Conservation (phyloP, 2,888 invertebrate species). For the Dicycla oo region DNA sequence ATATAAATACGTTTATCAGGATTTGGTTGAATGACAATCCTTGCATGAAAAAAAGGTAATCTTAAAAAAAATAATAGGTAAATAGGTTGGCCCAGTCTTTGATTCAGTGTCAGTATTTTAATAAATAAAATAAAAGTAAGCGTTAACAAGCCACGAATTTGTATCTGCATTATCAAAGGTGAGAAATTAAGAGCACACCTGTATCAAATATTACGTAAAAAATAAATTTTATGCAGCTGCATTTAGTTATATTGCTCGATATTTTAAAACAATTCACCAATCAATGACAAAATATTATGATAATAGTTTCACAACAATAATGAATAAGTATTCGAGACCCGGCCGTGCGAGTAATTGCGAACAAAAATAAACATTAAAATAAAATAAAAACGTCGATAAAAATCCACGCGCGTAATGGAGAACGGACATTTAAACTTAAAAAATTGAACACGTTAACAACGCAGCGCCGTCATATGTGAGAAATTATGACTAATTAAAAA, state of each 20-base stretch:
- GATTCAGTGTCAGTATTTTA: neutral
- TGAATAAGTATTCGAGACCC: conserved; percentile 48
- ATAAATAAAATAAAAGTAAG: neutral
- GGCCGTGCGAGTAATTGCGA: conserved; percentile 9
- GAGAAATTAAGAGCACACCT: conserved; percentile 45
- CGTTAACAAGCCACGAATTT: neutral
- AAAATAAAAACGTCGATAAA: conserved; percentile 47
- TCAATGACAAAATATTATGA: conserved; percentile 32
- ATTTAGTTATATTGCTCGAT: conserved; percentile 31
- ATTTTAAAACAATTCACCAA: conserved; percentile 42
- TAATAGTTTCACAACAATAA: conserved; percentile 39
- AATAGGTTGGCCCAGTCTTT: neutral
- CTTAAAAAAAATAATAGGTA: neutral
- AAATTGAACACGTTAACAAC: conserved; percentile 53
- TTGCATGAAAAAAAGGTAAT: neutral
- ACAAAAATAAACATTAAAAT: conserved; percentile 18
- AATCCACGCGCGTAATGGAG: conserved; percentile 53
- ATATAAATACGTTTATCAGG: neutral
- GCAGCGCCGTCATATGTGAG: conserved; percentile 30
- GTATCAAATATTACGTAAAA: conserved; percentile 43
- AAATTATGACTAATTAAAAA: conserved; percentile 62
- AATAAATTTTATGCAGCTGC: conserved; percentile 37
- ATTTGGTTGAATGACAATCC: neutral
- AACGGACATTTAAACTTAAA: conserved; percentile 55
- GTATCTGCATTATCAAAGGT: conserved; percentile 23